These are phyloP conservation scores for Drosophila seclusa DNA, from an alignment of 2,888 invertebrate genomes.

Conservation along the genomic window DNA sequence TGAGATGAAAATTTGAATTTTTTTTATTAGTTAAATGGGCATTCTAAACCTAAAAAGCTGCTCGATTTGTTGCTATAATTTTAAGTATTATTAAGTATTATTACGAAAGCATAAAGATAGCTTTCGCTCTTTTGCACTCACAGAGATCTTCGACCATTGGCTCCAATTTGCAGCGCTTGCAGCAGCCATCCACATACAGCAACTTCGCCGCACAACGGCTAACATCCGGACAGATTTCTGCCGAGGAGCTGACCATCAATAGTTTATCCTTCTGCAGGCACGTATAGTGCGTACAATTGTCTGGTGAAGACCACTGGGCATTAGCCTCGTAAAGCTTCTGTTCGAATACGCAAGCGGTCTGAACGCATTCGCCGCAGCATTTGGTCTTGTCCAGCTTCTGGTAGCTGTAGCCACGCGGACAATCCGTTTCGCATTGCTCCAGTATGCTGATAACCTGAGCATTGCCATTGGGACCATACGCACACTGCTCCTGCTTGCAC, in stretches of 20 bases:
- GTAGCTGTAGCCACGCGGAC: conserved; percentile 87
- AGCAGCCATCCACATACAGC: conserved; percentile 88
- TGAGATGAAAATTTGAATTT: conserved; percentile 68
- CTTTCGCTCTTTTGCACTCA: conserved; percentile 40
- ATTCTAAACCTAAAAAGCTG: neutral
- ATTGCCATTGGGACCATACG: conserved; percentile 81
- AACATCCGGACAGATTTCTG: conserved; percentile 88
- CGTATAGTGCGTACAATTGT: conserved; percentile 88
- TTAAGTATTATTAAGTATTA: neutral
- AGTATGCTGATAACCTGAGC: conserved; percentile 69
- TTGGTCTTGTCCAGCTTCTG: conserved; percentile 69
- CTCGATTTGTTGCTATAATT: neutral
- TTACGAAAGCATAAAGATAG: neutral
- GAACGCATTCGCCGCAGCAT: conserved; percentile 89
- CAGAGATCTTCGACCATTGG: conserved; percentile 80
- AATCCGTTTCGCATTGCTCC: conserved; percentile 76
- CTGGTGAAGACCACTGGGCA: conserved; percentile 87
- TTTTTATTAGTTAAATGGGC: neutral
- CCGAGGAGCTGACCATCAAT: conserved; percentile 86
- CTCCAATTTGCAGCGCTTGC: conserved; percentile 87
- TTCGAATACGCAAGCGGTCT: conserved; percentile 86
- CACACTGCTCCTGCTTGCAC: conserved; percentile 83
- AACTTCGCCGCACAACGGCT: conserved; percentile 86
- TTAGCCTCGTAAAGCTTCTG: conserved; percentile 86
- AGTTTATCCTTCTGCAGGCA: conserved; percentile 86